Evolutionary conservation across 2,888 invertebrate species (phyloP), one percentile per base, ranked within the genome.

Genomic region (Barypeithes pellucidus): DNA sequence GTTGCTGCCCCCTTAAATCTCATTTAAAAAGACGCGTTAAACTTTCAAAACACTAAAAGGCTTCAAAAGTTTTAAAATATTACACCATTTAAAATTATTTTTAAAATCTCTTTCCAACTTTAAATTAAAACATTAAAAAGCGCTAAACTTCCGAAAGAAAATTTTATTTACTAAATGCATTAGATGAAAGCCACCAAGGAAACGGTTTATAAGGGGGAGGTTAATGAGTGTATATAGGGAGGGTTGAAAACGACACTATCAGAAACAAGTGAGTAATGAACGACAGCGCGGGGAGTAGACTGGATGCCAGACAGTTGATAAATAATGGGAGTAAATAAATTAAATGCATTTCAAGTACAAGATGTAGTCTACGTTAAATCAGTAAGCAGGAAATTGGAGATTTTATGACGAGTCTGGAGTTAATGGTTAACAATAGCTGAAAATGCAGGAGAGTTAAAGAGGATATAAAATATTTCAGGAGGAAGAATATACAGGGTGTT

Each of bases 221-320:
- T 74, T 74, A 74, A 74, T 74, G 70, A 70, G 70, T 67, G 54
- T 74, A 69, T 74, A 69, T 54, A 66, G 66, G 68, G 74, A 69
- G 70, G 74, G 74, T 52, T 74, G 61, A 67, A 74, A 70, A 66
- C 74, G 74, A 74, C 74, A 74, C 67, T 67, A 74, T 74, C 74
- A 74, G 74, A 70, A 74, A 74, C 74, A 74, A 74, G 74, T 74
- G 74, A 74, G 74, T 74, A 70, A 74, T 74, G 74, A 70, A 74
- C 69, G 66, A 24, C 60, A 16, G 65, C 65, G 11, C 43, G 29
- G 52, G 69, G 68, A n/a, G 50, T 60, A 50, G 66, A 69, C 50
- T 63, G 54, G 63, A 66, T 60, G 43, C 61, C 33, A 69, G 66
- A 67, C 70, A 70, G 52, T 52, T 67, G 74, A 62, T 70, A 70